Evolutionary conservation across 2,113 vertebrate species (phyloP), one percentile per base, ranked within the genome.

Genomic region (Suncus etruscus): DNA sequence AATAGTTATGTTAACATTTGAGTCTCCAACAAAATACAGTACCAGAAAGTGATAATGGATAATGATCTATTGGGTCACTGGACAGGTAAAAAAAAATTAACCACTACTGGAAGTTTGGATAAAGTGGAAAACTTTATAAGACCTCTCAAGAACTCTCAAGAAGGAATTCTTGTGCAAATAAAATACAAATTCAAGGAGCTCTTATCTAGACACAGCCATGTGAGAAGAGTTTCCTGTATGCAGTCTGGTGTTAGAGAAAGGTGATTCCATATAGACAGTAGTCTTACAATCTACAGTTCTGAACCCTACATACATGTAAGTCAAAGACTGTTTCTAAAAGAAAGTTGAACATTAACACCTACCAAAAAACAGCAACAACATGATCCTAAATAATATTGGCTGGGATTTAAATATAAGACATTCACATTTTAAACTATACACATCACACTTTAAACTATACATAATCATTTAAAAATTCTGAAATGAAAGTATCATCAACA

Each of bases 281-380:
- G 12, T 1, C n/a, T 87, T 80, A 45, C 8, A 14, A 84, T 84
- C n/a, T 31, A 70, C 14, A 16, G n/a, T 78, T 91, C 25, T 82
- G 31, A 22, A 74, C 69, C 25, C 29, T 80, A 66, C 45, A 11
- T 27, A 73, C 39, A 80, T 16, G 6, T 51, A 83, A 66, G 22
- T 63, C 58, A 20, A 90, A 32, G 15, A 84, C 65, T 48, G 25
- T 45, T 22, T 84, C 61, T 45, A 84, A 94, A 54, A 73, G 80
- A 89, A 89, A 81, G n/a, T 31, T 77, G 54, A 12, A 65, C 31
- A 78, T 58, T 89, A 81, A 81, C 15, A 80, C 77, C 48, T 66
- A 32, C 8, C 74, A 92, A 91, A 87, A 39, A 39, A 39, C 5
- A 54, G 58, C 11, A 84, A 87, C 29, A 61, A 61, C 31, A 77